These are phyloP conservation scores for Hipposideros armiger DNA, from an alignment of 2,113 vertebrate genomes.

Conservation along the genomic window DNA sequence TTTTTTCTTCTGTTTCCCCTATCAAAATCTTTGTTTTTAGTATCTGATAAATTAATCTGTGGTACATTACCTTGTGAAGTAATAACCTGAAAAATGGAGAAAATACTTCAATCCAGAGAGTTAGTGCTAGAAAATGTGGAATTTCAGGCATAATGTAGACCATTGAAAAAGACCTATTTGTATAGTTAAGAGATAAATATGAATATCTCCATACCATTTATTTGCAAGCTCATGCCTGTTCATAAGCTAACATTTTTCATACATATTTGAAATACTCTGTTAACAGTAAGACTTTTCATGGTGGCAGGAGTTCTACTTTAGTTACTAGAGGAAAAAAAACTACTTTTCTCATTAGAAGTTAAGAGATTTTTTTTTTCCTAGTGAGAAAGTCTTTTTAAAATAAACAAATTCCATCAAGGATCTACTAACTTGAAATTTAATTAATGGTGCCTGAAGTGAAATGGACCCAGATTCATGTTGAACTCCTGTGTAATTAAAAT, in stretches of 20 bases:
- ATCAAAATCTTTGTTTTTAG: conserved; percentile 44
- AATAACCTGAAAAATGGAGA: conserved; percentile 2
- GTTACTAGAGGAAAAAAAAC: background rate
- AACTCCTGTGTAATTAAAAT: background rate
- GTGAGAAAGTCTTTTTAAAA: background rate
- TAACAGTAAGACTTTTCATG: background rate
- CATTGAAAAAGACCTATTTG: background rate
- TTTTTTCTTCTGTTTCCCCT: background rate
- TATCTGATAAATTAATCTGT: conserved; percentile 32
- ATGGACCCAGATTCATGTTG: background rate
- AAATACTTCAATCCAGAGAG: background rate
- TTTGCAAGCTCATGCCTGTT: conserved; percentile 24
- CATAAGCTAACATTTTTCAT: background rate
- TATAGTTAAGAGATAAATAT: background rate
- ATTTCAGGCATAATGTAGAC: background rate
- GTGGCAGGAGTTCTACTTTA: background rate
- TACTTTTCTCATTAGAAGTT: background rate
- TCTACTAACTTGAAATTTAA: conserved; percentile 37
- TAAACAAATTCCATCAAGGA: conserved; percentile 20
- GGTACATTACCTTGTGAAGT: background rate
- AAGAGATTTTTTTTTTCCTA: background rate
- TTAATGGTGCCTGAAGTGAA: background rate
- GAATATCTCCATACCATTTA: background rate
- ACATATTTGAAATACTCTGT: background rate
- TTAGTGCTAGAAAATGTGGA: background rate